A percentile compares a stretch with the other conserved stretches of the same genome.
Evolutionary conservation across 2,888 invertebrate genomes (phyloP).

Genomic region (Hirudinaria manillensis): DNA sequence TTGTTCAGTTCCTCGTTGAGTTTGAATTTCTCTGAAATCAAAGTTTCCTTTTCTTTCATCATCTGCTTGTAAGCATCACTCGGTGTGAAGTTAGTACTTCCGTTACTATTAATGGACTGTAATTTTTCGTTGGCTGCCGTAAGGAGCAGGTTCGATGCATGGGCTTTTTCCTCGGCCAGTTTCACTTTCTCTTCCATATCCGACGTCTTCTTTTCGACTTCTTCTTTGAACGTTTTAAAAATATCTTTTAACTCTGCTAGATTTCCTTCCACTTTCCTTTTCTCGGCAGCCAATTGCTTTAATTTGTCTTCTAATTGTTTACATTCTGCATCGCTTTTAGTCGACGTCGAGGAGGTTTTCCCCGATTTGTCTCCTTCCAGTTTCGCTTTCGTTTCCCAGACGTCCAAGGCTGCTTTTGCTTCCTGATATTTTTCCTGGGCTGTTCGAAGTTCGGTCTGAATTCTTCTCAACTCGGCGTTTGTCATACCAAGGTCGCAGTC

Average conservation of each 20-base stretch:
- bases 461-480: constrained; percentile 29
- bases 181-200: constrained; percentile 24
- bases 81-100: not conserved
- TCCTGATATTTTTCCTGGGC: constrained; percentile 37
- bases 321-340: not conserved
- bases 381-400: constrained; percentile 31
- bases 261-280: constrained; percentile 20
- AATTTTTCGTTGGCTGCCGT: constrained; percentile 37
- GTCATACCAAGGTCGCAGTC: constrained; percentile 36
- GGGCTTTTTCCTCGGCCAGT: constrained; percentile 24
- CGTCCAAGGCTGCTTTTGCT: constrained; percentile 27
- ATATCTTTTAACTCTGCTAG: no score
- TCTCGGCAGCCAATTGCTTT: constrained; percentile 26
- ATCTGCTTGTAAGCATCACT: constrained; percentile 43
- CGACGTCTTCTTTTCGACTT: not conserved
- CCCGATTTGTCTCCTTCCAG: constrained; percentile 2
- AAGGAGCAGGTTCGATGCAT: constrained; percentile 12
- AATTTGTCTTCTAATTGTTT: constrained; percentile 25
- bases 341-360: not conserved
- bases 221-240: not conserved
- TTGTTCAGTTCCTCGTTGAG: constrained; percentile 44
- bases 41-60: constrained; percentile 46
- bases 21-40: constrained; percentile 47
- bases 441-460: constrained; percentile 40
- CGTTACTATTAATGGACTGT: constrained; percentile 3